Evolutionary conservation across 1,140 invertebrate species (phyloP).

Genomic region (Tetragnatha versicolor): DNA sequence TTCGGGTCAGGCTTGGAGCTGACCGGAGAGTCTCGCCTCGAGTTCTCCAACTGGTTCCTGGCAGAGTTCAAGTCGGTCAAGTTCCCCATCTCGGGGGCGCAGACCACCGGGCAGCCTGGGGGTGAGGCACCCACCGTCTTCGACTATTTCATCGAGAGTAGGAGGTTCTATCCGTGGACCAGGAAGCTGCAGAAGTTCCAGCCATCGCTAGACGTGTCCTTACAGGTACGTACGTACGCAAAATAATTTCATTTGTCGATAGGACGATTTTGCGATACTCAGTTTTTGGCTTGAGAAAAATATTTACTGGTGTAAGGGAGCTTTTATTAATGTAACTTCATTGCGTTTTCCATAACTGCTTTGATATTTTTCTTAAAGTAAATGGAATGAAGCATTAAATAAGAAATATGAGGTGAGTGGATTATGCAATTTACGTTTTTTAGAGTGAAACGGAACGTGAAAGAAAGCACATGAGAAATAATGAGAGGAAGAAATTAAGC

Average conservation of each 20-base stretch:
- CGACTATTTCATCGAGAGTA: conserved; percentile 93
- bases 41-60: conserved; percentile 97
- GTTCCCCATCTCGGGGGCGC: conserved; percentile 73
- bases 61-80: conserved; percentile 96
- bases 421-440: too few species aligned
- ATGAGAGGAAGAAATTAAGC: too few species aligned
- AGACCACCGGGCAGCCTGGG: background rate
- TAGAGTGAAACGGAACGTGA: too few species aligned
- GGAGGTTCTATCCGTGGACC: conserved; percentile 88
- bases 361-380: too few species aligned
- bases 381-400: too few species aligned
- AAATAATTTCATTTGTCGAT: too few species aligned
- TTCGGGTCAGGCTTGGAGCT: conserved; percentile 79
- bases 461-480: too few species aligned
- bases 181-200: conserved; percentile 89
- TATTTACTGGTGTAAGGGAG: too few species aligned
- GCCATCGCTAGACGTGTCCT: conserved; percentile 86
- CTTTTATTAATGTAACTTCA: background rate
- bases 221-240: conserved; percentile 84
- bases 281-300: background rate
- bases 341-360: background rate
- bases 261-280: background rate
- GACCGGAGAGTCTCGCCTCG: conserved; percentile 81
- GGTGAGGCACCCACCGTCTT: conserved; percentile 76
- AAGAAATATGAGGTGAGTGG: too few species aligned